Base-by-base conservation (phyloP, 35 echinoderm and acorn worm species). In the Amphiura filiformis region DNA sequence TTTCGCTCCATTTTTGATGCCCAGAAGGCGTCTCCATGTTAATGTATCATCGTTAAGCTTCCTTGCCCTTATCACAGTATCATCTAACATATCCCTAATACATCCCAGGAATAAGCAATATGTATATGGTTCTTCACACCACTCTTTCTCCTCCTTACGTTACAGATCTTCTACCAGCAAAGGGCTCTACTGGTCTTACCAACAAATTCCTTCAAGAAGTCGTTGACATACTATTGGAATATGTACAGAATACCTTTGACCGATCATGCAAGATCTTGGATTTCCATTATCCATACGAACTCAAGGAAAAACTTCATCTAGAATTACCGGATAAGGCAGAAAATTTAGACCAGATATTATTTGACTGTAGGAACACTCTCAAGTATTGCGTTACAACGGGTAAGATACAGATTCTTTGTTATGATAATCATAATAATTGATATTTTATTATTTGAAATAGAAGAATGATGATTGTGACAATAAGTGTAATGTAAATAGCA, bases 261-360 rank as follows among this genome's bases (percentile, higher is more conserved):
- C 77, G 89, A 37, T 87, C 80, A 36, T 90, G 78, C 38, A 92
- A 91, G 86, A 87, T 98, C 28, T 47, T 98, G 26, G 93, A 98
- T 36, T 98, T 98, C 64, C 82, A 94, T 76, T 93, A 98, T 80
- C 96, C 92, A 15, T 87, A 89, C 33, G 96, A 98, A 34, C 87
- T 94, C 18, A 89, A 87, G 39, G 96, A 98, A 78, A 94, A 94
- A 65, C 90, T 98, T 1, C 96, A 98, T 47, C 87, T 94, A 78
- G 96, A 98, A 76, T 75, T 98, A 37, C 96, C 92, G 18, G 96
- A 98, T 36, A 98, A 94, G 77, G 80, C 96, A 65, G 96, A 94
- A 82, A 94, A 90, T 77, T 82, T 98, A 33, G 96, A 98, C 36
- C 92, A 94, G 88, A 94, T 98, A 11, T 70, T 98, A 12, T 76